Percentiles rank a stretch among this genome's conserved stretches.
These are phyloP conservation scores for Tenthredo distinguenda DNA, from an alignment of 2,888 invertebrate species.

Conservation along the genomic window DNA sequence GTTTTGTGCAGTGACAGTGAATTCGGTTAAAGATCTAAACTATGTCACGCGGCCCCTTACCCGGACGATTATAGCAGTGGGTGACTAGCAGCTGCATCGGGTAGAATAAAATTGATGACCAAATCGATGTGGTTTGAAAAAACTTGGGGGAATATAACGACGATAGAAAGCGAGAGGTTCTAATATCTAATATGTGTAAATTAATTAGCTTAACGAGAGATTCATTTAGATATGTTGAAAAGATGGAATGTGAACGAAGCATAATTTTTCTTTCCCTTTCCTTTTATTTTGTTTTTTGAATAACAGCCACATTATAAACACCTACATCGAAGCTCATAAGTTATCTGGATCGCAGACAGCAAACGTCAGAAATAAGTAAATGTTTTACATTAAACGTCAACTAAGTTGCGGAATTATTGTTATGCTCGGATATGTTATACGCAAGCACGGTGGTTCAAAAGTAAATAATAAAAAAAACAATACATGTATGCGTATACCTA, in stretches of 20 bases:
- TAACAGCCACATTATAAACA: neutral
- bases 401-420: slow-evolving; percentile 2
- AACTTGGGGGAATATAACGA: neutral
- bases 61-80: neutral
- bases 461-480: neutral
- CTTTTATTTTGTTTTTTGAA: neutral
- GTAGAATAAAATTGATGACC: neutral
- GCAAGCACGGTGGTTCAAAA: neutral
- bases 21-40: slow-evolving; percentile 6
- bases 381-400: neutral
- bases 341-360: slow-evolving; percentile 2
- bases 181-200: neutral
- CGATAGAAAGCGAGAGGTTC: neutral
- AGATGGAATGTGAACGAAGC: neutral
- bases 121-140: neutral
- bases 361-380: neutral
- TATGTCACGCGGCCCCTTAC: slow-evolving; percentile 37
- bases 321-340: neutral
- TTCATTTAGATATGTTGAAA: neutral
- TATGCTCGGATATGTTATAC: neutral
- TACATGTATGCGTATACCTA: neutral
- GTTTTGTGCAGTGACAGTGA: slow-evolving; percentile 28
- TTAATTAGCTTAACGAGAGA: neutral
- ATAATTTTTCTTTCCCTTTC: neutral
- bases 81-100: neutral